These are phyloP conservation scores for Siniperca chuatsi DNA, from an alignment of 2,113 vertebrate genomes.

Conservation along the genomic window DNA sequence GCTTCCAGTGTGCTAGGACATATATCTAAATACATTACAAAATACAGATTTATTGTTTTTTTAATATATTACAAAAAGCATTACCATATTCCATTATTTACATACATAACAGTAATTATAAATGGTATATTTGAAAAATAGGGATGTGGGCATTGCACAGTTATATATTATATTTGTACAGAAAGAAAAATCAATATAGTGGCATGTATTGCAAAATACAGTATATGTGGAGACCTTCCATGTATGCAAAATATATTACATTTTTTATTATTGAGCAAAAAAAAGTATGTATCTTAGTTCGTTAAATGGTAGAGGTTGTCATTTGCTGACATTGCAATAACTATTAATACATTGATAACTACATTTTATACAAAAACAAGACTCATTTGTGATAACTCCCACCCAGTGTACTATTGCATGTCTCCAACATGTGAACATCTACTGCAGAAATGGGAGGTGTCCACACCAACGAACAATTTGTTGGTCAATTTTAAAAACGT, in stretches of 20 bases:
- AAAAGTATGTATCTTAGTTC: background rate
- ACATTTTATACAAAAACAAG: slow-evolving; percentile 21
- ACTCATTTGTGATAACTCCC: slow-evolving; percentile 40
- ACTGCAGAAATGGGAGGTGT: slow-evolving; percentile 46
- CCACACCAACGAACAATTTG: background rate
- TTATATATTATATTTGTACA: background rate
- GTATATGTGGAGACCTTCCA: background rate
- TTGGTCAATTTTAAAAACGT: rapidly evolving
- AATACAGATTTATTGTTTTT: background rate
- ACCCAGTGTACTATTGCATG: slow-evolving; percentile 55
- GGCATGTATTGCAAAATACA: background rate
- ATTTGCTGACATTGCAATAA: background rate
- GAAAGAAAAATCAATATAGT: background rate
- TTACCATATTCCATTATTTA: background rate
- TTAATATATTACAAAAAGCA: background rate
- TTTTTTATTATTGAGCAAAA: background rate
- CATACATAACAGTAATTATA: background rate
- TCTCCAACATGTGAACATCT: slow-evolving; percentile 48
- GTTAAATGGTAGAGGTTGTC: background rate
- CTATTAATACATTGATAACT: background rate
- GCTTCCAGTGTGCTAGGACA: background rate
- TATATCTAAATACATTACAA: background rate
- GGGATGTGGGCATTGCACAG: background rate
- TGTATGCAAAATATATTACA: background rate
- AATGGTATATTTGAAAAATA: background rate